Percentiles rank a stretch among this genome's conserved stretches.
These are phyloP conservation scores for Heliconius cydno DNA, from an alignment of 2,888 invertebrate species.

Conservation along the genomic window DNA sequence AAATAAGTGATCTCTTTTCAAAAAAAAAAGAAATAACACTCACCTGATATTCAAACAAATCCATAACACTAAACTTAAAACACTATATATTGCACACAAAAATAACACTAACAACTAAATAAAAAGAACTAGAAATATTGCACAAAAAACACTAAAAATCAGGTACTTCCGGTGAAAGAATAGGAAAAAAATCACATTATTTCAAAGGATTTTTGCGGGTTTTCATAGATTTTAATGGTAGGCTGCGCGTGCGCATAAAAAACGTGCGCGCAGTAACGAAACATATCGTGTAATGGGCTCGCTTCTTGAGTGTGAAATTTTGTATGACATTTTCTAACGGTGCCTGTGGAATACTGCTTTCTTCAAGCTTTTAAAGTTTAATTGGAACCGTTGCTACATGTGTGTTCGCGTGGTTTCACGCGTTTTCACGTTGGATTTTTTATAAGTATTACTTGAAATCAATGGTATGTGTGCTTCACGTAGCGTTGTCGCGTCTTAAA, in stretches of 20 bases:
- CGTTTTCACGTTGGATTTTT: too few relatives aligned
- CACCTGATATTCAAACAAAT: conserved; percentile 79
- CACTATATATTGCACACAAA: conserved; percentile 72
- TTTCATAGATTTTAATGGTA: neutral
- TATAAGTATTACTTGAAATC: too few relatives aligned
- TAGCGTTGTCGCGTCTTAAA: too few relatives aligned
- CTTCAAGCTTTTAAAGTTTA: conserved; percentile 53
- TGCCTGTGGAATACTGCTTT: conserved; percentile 49
- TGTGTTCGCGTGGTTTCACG: neutral
- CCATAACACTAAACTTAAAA: conserved; percentile 60
- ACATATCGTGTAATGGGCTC: conserved; percentile 20
- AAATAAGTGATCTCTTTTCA: neutral
- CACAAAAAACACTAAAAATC: conserved; percentile 56
- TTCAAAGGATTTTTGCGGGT: conserved; percentile 4
- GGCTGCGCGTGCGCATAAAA: conserved; percentile 22
- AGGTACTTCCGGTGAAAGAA: conserved; percentile 47
- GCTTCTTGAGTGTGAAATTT: conserved; percentile 69
- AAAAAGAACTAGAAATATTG: conserved; percentile 76
- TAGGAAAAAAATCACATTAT: conserved; percentile 31
- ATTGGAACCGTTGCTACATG: conserved; percentile 51
- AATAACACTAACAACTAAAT: conserved; percentile 38
- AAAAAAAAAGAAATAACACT: conserved; percentile 48
- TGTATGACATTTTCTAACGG: conserved; percentile 73
- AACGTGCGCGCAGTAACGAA: conserved; percentile 58
- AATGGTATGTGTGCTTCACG: too few relatives aligned